These are phyloP conservation scores for Azemiops feae DNA, from an alignment of 2,113 vertebrate species.

Conservation along the genomic window DNA sequence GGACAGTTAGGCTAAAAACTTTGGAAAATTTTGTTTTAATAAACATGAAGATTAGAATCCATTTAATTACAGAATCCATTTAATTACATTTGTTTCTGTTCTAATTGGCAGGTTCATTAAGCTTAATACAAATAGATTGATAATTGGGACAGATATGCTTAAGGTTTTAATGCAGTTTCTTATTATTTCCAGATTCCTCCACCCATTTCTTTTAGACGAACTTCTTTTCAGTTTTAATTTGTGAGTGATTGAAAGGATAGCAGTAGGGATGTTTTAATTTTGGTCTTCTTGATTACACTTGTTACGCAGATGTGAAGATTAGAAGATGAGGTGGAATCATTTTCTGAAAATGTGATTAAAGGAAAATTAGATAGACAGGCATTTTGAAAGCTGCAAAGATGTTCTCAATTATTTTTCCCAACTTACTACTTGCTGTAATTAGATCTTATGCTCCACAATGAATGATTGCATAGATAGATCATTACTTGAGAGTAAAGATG, in stretches of 20 bases:
- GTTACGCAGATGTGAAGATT: slow-evolving; percentile 48
- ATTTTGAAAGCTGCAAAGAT: slow-evolving; percentile 42
- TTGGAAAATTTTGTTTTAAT: background rate
- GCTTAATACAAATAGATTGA: background rate
- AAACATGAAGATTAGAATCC: background rate
- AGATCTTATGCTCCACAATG: slow-evolving; percentile 7
- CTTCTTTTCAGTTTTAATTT: slow-evolving; percentile 40
- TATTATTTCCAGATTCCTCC: background rate
- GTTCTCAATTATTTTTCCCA: slow-evolving; percentile 36
- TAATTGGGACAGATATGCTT: background rate
- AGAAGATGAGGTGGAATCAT: slow-evolving; percentile 40
- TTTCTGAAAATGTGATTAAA: slow-evolving; percentile 61
- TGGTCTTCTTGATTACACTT: slow-evolving; percentile 56
- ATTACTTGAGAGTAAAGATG: slow-evolving; percentile 5
- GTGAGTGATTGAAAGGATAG: slow-evolving; percentile 53
- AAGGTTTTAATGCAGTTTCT: slow-evolving; percentile 9
- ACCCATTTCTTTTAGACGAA: background rate
- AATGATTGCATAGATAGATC: slow-evolving; percentile 1
- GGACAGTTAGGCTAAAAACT: background rate
- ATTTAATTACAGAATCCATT: slow-evolving; percentile 11
- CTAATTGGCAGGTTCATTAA: background rate
- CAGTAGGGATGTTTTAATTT: slow-evolving; percentile 62
- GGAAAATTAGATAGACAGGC: slow-evolving; percentile 42
- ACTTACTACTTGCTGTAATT: slow-evolving; percentile 41
- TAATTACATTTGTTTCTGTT: slow-evolving; percentile 15